Conservation (phyloP, 2,888 invertebrate genomes). For the Flexamia atlantica region DNA sequence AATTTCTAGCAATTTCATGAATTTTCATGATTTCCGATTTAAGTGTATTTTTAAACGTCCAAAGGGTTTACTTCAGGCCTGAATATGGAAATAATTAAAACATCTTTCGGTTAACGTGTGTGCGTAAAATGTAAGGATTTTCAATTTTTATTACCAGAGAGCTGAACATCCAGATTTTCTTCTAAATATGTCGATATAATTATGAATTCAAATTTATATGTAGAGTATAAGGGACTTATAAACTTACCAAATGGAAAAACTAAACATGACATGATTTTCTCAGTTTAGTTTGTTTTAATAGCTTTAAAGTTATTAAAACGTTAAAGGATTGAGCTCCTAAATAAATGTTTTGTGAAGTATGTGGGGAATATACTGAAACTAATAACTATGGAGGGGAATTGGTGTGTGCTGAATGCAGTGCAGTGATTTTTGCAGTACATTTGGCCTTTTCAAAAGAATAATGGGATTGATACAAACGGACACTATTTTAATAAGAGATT, state of each 20-base stretch:
- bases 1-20: too few relatives aligned
- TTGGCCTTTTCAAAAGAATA: too few relatives aligned
- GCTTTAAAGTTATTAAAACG: slow-evolving; percentile 2
- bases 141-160: background rate
- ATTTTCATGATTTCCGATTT: too few relatives aligned
- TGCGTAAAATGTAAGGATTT: background rate
- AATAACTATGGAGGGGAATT: background rate
- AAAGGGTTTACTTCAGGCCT: too few relatives aligned
- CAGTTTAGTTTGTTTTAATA: background rate
- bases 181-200: background rate
- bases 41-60: too few relatives aligned
- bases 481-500: too few relatives aligned
- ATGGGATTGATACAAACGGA: too few relatives aligned
- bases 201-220: background rate
- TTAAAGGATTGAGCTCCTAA: background rate
- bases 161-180: background rate
- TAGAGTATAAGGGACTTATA: background rate
- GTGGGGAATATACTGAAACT: background rate
- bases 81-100: background rate
- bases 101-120: background rate
- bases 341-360: slow-evolving; percentile 2
- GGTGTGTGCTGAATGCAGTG: too few relatives aligned
- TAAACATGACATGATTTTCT: background rate
- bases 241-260: background rate
- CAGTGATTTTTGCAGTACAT: too few relatives aligned